A percentile compares a stretch with the other conserved stretches of the same genome.
Conservation (phyloP, 2,113 vertebrate species). For the Microcebus jonahi region DNA sequence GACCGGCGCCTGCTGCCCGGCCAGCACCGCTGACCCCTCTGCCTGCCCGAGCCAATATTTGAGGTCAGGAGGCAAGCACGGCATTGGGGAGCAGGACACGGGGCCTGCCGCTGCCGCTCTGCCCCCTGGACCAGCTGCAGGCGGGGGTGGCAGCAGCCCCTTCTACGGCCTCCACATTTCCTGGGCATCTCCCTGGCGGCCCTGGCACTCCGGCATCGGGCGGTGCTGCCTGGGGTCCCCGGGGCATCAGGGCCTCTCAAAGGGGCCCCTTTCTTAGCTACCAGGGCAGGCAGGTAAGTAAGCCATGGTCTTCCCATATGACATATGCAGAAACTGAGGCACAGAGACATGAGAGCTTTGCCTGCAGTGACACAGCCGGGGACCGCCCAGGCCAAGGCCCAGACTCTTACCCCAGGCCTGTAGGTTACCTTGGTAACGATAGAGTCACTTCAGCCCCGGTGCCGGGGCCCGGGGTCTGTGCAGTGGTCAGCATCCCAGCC, state of each 20-base stretch:
- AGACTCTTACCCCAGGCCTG: accelerated
- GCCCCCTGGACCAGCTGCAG: neutral
- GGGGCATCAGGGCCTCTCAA: neutral
- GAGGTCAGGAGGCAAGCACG: neutral
- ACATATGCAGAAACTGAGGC: neutral
- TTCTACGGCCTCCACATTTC: neutral
- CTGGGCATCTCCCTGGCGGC: accelerated
- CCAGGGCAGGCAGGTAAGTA: neutral
- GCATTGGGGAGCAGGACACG: neutral
- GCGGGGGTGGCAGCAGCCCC: accelerated
- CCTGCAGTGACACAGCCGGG: neutral
- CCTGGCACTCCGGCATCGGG: too few species aligned
- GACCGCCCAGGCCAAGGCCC: neutral
- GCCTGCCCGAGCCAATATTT: slow-evolving; percentile 49
- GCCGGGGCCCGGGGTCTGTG: neutral
- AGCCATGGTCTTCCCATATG: accelerated
- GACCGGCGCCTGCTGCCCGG: neutral
- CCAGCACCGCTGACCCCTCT: slow-evolving; percentile 10
- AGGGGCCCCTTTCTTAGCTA: neutral
- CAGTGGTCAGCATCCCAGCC: accelerated
- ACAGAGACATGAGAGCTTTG: neutral
- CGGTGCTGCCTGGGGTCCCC: neutral
- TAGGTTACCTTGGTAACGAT: accelerated
- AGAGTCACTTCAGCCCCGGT: neutral
- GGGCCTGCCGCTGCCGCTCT: neutral